These are phyloP conservation scores for Scelioninae gen. 1 DNA, from an alignment of 2,888 invertebrate species.

Conservation along the genomic window DNA sequence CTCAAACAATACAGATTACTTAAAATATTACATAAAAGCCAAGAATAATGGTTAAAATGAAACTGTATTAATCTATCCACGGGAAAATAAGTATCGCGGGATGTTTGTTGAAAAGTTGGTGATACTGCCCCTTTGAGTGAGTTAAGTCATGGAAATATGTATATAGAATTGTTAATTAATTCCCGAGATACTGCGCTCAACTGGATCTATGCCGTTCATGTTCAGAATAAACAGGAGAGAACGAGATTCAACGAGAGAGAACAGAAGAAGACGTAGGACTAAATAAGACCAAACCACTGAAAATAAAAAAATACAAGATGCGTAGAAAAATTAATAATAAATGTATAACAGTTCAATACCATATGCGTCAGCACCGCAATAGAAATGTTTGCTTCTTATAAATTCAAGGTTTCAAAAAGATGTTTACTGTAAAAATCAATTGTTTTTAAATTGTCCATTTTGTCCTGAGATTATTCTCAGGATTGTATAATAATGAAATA, in stretches of 20 bases:
- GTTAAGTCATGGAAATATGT: too few species aligned
- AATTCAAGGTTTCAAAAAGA: background rate
- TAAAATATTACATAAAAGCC: too few species aligned
- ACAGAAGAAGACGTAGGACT: background rate
- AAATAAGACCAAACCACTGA: background rate
- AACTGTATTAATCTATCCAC: too few species aligned
- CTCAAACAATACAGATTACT: too few species aligned
- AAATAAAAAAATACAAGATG: background rate
- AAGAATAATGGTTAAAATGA: too few species aligned
- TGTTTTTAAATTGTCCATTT: too few species aligned
- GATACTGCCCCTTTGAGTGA: too few species aligned
- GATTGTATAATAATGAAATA: too few species aligned
- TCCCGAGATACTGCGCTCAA: background rate
- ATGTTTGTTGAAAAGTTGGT: too few species aligned
- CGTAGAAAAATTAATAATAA: background rate
- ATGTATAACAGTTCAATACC: background rate
- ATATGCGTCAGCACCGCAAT: background rate
- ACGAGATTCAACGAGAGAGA: constrained; percentile 29
- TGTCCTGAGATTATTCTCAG: too few species aligned
- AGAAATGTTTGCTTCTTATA: background rate
- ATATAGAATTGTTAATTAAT: background rate
- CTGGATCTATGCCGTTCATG: constrained; percentile 8
- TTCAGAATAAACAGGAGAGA: constrained; percentile 28
- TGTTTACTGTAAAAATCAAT: background rate
- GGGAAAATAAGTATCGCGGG: too few species aligned